Conservation (phyloP, 2,888 invertebrate genomes). For the Notocelia uddmanniana region DNA sequence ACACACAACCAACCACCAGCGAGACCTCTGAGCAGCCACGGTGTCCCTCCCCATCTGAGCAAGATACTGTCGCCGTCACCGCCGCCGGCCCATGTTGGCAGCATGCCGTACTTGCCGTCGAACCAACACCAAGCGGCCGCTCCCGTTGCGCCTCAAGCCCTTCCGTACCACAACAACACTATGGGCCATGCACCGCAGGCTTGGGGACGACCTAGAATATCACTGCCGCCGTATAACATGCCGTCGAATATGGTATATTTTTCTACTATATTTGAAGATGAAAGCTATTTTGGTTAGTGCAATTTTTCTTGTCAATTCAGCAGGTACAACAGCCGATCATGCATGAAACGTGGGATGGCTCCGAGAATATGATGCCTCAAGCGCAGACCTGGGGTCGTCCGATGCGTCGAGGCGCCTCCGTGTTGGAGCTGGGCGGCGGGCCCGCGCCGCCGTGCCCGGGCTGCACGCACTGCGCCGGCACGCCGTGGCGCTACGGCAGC, state of each 20-base stretch:
- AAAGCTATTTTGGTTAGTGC: background rate
- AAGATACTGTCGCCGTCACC: slow-evolving; percentile 57
- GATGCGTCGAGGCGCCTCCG: slow-evolving; percentile 75
- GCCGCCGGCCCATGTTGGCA: slow-evolving; percentile 63
- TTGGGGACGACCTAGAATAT: slow-evolving; percentile 71
- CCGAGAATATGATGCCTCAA: slow-evolving; percentile 54
- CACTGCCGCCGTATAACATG: slow-evolving; percentile 69
- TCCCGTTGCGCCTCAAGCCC: slow-evolving; percentile 54
- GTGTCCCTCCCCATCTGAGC: slow-evolving; percentile 58
- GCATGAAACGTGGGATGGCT: slow-evolving; percentile 68
- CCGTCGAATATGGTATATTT: slow-evolving; percentile 66
- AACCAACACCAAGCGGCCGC: slow-evolving; percentile 60
- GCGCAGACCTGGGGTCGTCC: slow-evolving; percentile 70
- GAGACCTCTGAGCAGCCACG: slow-evolving; percentile 59
- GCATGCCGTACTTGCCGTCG: slow-evolving; percentile 73
- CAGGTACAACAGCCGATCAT: slow-evolving; percentile 52
- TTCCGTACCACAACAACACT: slow-evolving; percentile 60
- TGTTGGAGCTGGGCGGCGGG: slow-evolving; percentile 72
- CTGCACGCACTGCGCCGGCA: slow-evolving; percentile 59
- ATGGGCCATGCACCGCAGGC: slow-evolving; percentile 63
- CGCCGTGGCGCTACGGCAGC: slow-evolving; percentile 78
- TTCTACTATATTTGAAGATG: background rate
- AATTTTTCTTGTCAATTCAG: slow-evolving; percentile 2
- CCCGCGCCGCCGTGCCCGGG: slow-evolving; percentile 51
- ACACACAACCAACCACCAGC: slow-evolving; percentile 48